Conservation (phyloP, 1,140 invertebrate genomes). For the Eufriesea mexicana region DNA sequence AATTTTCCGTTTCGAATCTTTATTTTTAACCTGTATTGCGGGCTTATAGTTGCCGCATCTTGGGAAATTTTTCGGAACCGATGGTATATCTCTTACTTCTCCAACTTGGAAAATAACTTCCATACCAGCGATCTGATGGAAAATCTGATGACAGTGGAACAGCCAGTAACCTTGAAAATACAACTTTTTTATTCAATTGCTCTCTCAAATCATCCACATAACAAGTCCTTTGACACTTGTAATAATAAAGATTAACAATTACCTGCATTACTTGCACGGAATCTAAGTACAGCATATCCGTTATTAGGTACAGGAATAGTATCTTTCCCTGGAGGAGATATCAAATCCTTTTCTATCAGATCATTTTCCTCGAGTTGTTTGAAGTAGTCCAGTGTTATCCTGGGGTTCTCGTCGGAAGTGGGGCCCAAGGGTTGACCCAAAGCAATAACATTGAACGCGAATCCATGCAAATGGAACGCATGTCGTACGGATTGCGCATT, state of each 20-base stretch:
- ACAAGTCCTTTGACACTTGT: neutral
- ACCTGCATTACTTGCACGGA: slow-evolving; percentile 86
- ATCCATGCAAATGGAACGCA: slow-evolving; percentile 75
- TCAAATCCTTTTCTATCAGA: slow-evolving; percentile 88
- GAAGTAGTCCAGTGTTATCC: slow-evolving; percentile 19
- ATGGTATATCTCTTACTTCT: slow-evolving; percentile 75
- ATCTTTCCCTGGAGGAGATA: slow-evolving; percentile 91
- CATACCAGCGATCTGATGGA: slow-evolving; percentile 83
- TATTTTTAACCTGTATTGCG: neutral
- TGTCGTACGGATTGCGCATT: slow-evolving; percentile 55
- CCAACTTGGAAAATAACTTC: slow-evolving; percentile 82
- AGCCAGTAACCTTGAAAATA: slow-evolving; percentile 81
- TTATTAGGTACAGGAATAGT: slow-evolving; percentile 86
- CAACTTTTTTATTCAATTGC: neutral
- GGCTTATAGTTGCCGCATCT: slow-evolving; percentile 73
- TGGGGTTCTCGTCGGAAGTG: neutral
- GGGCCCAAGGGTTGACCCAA: slow-evolving; percentile 57
- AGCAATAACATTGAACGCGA: slow-evolving; percentile 65
- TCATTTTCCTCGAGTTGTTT: slow-evolving; percentile 87
- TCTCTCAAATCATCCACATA: neutral
- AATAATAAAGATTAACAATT: neutral
- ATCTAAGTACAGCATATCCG: slow-evolving; percentile 85
- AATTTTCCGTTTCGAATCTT: neutral
- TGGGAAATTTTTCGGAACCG: slow-evolving; percentile 80
- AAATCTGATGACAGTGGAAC: slow-evolving; percentile 83